Base-by-base conservation (phyloP, 1,140 invertebrate species). In the Belonocnema kinseyi region DNA sequence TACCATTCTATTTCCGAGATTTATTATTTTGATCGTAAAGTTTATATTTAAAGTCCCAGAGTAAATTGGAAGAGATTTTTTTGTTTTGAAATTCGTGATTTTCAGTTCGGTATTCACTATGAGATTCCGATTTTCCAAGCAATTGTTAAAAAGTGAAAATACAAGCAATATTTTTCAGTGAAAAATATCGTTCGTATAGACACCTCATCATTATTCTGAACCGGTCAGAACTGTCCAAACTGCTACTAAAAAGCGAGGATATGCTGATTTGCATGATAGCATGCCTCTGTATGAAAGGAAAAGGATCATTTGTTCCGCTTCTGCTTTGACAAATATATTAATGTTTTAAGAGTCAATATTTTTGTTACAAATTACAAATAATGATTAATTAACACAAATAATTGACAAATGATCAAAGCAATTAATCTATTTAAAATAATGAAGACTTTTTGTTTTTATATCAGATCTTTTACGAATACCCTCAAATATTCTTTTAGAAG, bases 141-240 rank as follows among this genome's bases (percentile, higher is more conserved):
- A 61, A 61, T 19, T 61, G 56, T 61, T 26, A 56, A 61, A 40
- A 33, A 66, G 21, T 66, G 58, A 33, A 66, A 66, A 33, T 66
- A 66, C 26, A 40, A 66, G 58, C 4, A 66, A 66, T 66, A 66
- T 66, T 66, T 26, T 66, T 66, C 3, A 66, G 58, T 33, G 4
- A 13, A 33, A 66, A 66, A 33, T 66, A 40, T 33, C 58, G 58
- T 66, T 66, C 58, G 16, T 66, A 66, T 33, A 33, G 12, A 14
- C 58, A 66, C 21, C n/a, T 56, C 56, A 61, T 61, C 56, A 61
- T 11, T 61, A 61, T 61, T 61, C 56, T 12, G 56, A 26, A 61
- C 2, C 56, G 21, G 56, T 61, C 56, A 13, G 21, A 61, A 61
- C 56, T 61, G 56, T 61, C 56, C 56, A 61, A 61, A 61, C 56